A percentile compares a stretch with the other conserved stretches of the same genome.
Conservation (phyloP, 1,140 invertebrate genomes). For the Acromyrmex heyeri region DNA sequence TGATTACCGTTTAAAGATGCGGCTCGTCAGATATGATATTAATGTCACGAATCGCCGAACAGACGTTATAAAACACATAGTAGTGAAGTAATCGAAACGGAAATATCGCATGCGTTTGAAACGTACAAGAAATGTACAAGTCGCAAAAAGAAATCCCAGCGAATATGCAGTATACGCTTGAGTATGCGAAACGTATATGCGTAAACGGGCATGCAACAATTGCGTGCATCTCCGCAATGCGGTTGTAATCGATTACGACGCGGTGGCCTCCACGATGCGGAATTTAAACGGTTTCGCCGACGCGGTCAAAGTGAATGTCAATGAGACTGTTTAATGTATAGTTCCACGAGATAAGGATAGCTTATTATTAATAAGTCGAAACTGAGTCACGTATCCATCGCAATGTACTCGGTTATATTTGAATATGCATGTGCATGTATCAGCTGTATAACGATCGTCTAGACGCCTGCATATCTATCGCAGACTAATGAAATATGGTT, state of each 20-base stretch:
- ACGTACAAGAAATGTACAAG: not conserved
- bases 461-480: not conserved
- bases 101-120: constrained; percentile 39
- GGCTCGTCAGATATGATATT: not conserved
- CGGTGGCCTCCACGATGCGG: constrained; percentile 44
- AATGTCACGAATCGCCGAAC: constrained; percentile 1
- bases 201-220: constrained; percentile 49
- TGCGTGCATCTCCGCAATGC: constrained; percentile 43
- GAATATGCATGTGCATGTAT: constrained; percentile 32
- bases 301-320: constrained; percentile 36
- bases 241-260: constrained; percentile 54
- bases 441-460: not conserved
- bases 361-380: constrained; percentile 32
- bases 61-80: constrained; percentile 10
- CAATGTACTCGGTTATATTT: constrained; percentile 6
- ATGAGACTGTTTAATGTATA: constrained; percentile 42
- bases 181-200: constrained; percentile 31
- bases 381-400: constrained; percentile 21
- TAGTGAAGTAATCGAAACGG: constrained; percentile 8
- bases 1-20: constrained; percentile 10
- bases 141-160: constrained; percentile 3
- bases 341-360: constrained; percentile 37
- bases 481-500: not conserved
- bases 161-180: not conserved
- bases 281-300: constrained; percentile 48